Evolutionary conservation across 2,113 vertebrate species (phyloP), one percentile per base, ranked within the genome.

Genomic region (Ailurus styani): DNA sequence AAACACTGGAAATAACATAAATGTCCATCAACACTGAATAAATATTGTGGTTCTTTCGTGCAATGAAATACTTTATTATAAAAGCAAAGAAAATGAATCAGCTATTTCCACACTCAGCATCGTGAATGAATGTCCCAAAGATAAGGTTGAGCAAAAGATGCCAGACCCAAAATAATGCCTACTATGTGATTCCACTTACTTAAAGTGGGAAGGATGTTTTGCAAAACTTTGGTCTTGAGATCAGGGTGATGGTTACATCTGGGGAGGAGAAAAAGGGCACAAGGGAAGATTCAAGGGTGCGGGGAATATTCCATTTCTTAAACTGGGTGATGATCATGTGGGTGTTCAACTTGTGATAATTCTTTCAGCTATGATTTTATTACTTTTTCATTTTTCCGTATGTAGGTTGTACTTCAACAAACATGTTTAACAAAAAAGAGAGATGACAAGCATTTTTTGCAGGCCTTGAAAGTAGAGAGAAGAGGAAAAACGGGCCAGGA

Each of bases 381-480:
- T 87, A 8, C 90, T 88, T 85, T 72, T 82, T 91, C 17, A 84
- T 57, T 86, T 77, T 94, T 75, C 54, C 42, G 3, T 52, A 21
- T 27, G 25, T 87, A 68, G 25, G 18, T 29, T 79, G 14, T 90
- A 93, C 47, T 92, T 87, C 17, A 54, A 15, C n/a, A 87, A 90
- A 91, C 42, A 68, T 27, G 3, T 83, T 64, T 84, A 68, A 84
- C 45, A 13, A 90, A 87, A 77, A 79, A 64, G 54, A 82, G 40
- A 47, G 42, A 5, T 47, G 42, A 29, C 5, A 1, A 15, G 3
- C 9, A 20, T 40, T 23, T 27, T 7, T 45, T 29, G 3, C 0
- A 37, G 84, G 62, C 8, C 82, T 93, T 95, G 95, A 27, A 92
- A 85, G 45, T 60, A 93, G 78, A 95, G 45, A 78, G 20, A 52